Base-by-base conservation (phyloP, 2,113 vertebrate genomes). In the Silurus glanis region DNA sequence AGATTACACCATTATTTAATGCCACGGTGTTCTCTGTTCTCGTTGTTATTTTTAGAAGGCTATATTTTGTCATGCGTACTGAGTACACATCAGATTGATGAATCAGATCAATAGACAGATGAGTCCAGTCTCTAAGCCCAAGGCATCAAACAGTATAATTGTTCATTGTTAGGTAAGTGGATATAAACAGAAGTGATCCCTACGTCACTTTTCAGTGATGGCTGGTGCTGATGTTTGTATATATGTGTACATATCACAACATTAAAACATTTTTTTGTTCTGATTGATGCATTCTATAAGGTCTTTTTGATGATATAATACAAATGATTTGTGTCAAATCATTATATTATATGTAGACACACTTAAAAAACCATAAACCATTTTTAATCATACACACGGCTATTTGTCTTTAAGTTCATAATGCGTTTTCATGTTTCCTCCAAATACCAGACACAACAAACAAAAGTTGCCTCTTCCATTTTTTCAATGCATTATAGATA, bases 41-140 rank as follows among this genome's bases (percentile, higher is more conserved):
- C 14, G 17, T 23, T 74, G 82, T 59, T 74, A n/a, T 72, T 56
- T 83, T 72, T 69, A 58, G 28, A 69, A 74, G 21, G 6, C 53
- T 71, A 71, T 69, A 45, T 72, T 83, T 83, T 74, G 82, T 58
- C 53, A 72, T 58, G 66, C 51, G 23, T 17, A 59, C 37, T 37
- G 37, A 37, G 51, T 17, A 23, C 28, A 69, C 25, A 69, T 53
- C 2, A 23, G 49, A 53, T 53, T 58, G 82, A 71, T 72, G 25
- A 10, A 28, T 55, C 19, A 71, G 53, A 47, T 71, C 25, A 51
- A 83, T 83, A 69, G 25, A 17, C 8, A 67, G 47, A 82, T 49
- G 9, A 37, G 82, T 55, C 49, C 28, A 21, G n/a, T 49, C 37
- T 51, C 14, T 66, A 64, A 16, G 66, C 55, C 82, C 37, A n/a